Conservation (phyloP, 37 sponge, comb jelly and placozoan genomes). For the Tethya wilhelma region DNA sequence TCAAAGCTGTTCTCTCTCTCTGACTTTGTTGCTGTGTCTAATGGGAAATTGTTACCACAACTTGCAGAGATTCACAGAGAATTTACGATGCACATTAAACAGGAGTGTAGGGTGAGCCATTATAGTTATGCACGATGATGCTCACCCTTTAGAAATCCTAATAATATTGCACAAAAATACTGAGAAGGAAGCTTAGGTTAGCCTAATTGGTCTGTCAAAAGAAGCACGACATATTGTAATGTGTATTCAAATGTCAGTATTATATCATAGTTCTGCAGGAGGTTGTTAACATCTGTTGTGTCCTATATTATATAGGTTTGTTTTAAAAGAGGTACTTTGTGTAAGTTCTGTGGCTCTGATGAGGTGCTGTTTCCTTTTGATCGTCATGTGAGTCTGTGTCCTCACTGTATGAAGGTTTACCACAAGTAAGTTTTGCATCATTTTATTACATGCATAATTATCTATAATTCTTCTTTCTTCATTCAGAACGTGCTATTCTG, state of each 20-base stretch:
- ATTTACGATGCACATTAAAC: slow-evolving; percentile 62
- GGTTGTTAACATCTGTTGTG: no score
- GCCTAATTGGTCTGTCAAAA: no score
- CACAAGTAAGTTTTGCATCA: slow-evolving; percentile 55
- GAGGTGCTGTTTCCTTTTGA: slow-evolving; percentile 81
- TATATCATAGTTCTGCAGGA: no score
- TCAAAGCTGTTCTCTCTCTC: slow-evolving; percentile 71
- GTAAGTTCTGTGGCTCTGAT: slow-evolving; percentile 65
- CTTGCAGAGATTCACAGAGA: slow-evolving; percentile 54
- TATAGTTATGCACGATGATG: no score
- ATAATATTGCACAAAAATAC: no score
- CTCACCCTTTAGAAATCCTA: neutral
- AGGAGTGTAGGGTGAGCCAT: slow-evolving; percentile 62
- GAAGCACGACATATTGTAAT: no score
- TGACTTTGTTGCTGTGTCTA: slow-evolving; percentile 67
- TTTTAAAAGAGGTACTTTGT: slow-evolving; percentile 40
- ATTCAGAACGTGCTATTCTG: slow-evolving; percentile 24
- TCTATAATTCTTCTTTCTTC: neutral
- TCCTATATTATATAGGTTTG: slow-evolving; percentile 65
- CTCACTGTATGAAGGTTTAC: slow-evolving; percentile 50
- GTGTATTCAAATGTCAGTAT: no score
- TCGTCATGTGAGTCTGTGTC: slow-evolving; percentile 39
- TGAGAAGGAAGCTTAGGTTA: no score
- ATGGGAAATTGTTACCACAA: slow-evolving; percentile 67
- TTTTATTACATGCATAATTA: neutral